Evolutionary conservation across 2,113 vertebrate species (phyloP).

Genomic region (Brachypodius melanocephalos): DNA sequence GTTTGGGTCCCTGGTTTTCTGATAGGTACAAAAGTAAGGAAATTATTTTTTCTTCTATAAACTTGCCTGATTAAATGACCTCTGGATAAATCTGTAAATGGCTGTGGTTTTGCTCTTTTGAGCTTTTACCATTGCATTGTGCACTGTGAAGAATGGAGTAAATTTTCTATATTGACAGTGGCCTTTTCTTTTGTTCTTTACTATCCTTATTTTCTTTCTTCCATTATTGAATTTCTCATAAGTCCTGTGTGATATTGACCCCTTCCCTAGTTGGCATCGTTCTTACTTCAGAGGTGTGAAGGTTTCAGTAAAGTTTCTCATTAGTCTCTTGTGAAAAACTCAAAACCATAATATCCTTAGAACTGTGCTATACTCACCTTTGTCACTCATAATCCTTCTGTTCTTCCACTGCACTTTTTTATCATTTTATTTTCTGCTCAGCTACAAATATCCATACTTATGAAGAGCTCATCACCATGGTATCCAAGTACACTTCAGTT

Average conservation of each 20-base stretch:
- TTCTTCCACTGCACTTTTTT: background rate
- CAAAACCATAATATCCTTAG: background rate
- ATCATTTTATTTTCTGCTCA: background rate
- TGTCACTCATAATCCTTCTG: background rate
- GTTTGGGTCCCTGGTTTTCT: background rate
- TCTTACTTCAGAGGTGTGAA: background rate
- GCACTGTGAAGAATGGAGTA: background rate
- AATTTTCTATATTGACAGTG: background rate
- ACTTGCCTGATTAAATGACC: background rate
- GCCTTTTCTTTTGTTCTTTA: background rate
- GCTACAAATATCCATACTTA: slow-evolving; percentile 7
- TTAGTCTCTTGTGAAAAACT: background rate
- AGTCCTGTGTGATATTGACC: background rate
- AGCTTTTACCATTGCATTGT: background rate
- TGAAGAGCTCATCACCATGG: slow-evolving; percentile 23
- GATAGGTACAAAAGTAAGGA: background rate
- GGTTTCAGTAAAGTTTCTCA: background rate
- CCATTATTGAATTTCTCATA: background rate
- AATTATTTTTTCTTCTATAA: background rate
- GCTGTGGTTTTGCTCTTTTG: background rate
- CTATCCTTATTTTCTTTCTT: background rate
- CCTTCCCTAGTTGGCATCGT: background rate
- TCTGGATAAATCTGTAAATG: background rate
- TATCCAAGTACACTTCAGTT: slow-evolving; percentile 12
- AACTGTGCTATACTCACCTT: background rate